These are phyloP conservation scores for Amazona vittata DNA, from an alignment of 2,113 vertebrate genomes.

Conservation along the genomic window DNA sequence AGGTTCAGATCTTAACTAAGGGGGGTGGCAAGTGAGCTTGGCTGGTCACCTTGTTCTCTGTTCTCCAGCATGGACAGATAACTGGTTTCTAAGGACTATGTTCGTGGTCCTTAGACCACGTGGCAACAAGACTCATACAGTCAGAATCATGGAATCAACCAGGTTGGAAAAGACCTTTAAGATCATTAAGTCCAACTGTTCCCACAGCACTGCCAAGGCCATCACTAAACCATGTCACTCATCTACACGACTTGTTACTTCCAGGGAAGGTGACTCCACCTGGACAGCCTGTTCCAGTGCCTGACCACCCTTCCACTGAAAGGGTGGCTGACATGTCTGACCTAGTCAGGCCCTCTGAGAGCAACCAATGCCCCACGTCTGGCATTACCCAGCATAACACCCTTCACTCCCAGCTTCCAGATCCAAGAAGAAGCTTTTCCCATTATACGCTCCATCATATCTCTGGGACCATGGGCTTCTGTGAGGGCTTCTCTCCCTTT, in stretches of 20 bases:
- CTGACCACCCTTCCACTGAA: not conserved
- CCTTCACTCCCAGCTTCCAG: not conserved
- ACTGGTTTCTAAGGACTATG: not conserved
- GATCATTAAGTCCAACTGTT: not conserved
- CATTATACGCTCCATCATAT: accelerated
- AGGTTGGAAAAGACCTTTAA: not conserved
- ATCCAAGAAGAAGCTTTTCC: not conserved
- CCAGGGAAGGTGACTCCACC: not conserved
- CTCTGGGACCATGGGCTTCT: not conserved
- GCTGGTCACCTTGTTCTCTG: not conserved
- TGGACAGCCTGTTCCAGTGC: not conserved
- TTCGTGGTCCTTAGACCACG: not conserved
- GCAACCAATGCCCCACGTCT: not conserved
- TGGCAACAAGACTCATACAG: not conserved
- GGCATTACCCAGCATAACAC: not conserved
- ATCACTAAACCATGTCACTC: not conserved
- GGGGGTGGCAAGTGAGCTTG: not conserved
- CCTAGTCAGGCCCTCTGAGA: not conserved
- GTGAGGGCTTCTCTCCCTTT: not conserved
- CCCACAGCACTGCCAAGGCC: not conserved
- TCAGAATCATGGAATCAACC: not conserved
- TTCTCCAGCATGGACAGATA: not conserved
- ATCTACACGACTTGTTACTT: not conserved
- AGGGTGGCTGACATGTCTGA: not conserved
- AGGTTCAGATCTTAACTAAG: not conserved